Base-by-base conservation (phyloP, 2,797 vertebrate species). In the Lateolabrax maculatus region DNA sequence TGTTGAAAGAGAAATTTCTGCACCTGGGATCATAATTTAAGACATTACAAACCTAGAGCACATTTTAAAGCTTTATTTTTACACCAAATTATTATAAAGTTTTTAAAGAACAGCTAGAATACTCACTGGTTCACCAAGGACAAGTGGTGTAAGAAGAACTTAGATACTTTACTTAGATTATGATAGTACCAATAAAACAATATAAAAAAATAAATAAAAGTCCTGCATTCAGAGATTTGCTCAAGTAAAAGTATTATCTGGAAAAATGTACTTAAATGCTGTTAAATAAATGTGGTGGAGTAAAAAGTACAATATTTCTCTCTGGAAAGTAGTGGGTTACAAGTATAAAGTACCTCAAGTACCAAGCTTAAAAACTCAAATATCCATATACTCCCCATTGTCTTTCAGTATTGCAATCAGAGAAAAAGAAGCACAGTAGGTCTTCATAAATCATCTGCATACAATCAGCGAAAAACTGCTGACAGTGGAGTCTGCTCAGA, bases 401-500 rank as follows among this genome's bases (percentile, higher is more conserved):
- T 75, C 43, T 70, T 29, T 43, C 27, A 39, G 63, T 7, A 0
- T 18, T 13, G 27, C 0, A 49, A 23, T 41, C 52, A 84, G 31
- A 71, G 64, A 65, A 41, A 34, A 79, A 62, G 68, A 84, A 80
- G 72, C 44, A 0, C 69, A 43, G 71, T 1, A 1, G 60, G 79
- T 74, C 58, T 46, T 72, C 41, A 5, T 11, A 13, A 44, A 83
- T 79, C 71, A 81, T 88, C 65, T 67, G 73, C 31, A 37, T 66
- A 62, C 71, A 84, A 81, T 77, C 68, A 65, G 72, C n/a, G 51
- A 70, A 58, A 71, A 86, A 72, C 37, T 68, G 87, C 90, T 85
- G 91, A 90, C 87, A 44, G 65, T 10, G 74, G 31, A 48, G 41
- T 78, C 67, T 31, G 68, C 37, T 29, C 25, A 6, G 46, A 83